Base-by-base conservation (phyloP, 2,888 invertebrate species). In the Lymantria monacha region DNA sequence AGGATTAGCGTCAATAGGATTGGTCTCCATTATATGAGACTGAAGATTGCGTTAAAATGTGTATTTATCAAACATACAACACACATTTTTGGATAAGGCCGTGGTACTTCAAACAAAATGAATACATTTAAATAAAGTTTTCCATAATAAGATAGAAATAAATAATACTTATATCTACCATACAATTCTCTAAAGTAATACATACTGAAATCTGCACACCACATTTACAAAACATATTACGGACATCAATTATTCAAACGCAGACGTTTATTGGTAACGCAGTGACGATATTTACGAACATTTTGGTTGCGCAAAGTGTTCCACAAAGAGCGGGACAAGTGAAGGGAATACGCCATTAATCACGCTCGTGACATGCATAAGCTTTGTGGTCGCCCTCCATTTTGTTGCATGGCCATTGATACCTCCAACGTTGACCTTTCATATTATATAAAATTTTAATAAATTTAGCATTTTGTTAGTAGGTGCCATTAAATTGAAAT, bases 331-430 rank as follows among this genome's bases (percentile, higher is more conserved):
- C 63, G 66, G 61, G 54, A 55, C 60, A 59, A 58, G 61, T 59
- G 59, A 63, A 65, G 58, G 63, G 46, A 45, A 46, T 47, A 40
- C 42, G 44, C 66, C 80, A 88, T 90, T 87, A 87, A 89, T 90
- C 90, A 89, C 71, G 48, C 45, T 54, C 72, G 77, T 87, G 88
- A 87, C 86, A 71, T 58, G 85, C 85, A 81, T 64, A 83, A 82
- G 77, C 83, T 84, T 87, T 83, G 76, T 74, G 65, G 52, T 47
- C 55, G 53, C 59, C 61, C 66, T 71, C 66, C 72, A 80, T 81
- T 81, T 81, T 77, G 76, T 69, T 72, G 74, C 72, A 63, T 64
- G 73, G 63, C 68, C 74, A 79, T 79, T 79, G 74, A 78, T 76
- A 74, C 72, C 63, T 69, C 64, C 74, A 69, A 67, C 74, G 71